Evolutionary conservation across 2,888 invertebrate genomes (phyloP), one percentile per base, ranked within the genome.

Genomic region (Sthenelais limicola): DNA sequence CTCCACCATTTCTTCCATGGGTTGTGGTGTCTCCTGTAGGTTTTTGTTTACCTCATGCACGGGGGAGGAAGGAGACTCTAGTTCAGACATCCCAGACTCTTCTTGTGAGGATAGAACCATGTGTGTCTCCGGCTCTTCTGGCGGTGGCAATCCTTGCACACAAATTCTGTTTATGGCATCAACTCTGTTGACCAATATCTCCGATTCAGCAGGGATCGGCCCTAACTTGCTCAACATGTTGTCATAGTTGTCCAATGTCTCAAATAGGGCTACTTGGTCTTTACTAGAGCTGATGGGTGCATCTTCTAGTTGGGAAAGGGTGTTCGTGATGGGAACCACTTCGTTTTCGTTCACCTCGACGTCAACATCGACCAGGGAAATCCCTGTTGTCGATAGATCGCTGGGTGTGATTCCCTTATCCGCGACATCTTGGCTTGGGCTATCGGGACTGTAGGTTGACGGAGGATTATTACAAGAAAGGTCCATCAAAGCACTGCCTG

Each of bases 111-210:
- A 28, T 7, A 21, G 21, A n/a, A n/a, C n/a, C n/a, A n/a, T n/a
- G n/a, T n/a, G n/a, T n/a, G n/a, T n/a, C n/a, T 62, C 62, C 5
- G 62, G 62, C 26, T 62, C 62, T 1, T 38, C 38, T 18, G 62
- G 62, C 35, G 62, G 62, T 18, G 62, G 62, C 4, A 62, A 24
- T 7, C 62, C 62, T 28, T 62, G 62, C 5, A 62, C 38, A 38
- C 62, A 38, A 24, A 24, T 38, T 1, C 62, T 35, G n/a, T n/a
- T n/a, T n/a, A n/a, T n/a, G n/a, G n/a, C n/a, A n/a, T n/a, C n/a
- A n/a, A n/a, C n/a, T n/a, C n/a, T n/a, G n/a, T n/a, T n/a, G n/a
- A n/a, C n/a, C n/a, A n/a, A n/a, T n/a, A n/a, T n/a, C n/a, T n/a
- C n/a, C n/a, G n/a, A n/a, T n/a, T n/a, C n/a, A n/a, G n/a, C n/a